Base-by-base conservation (phyloP, 2,797 vertebrate genomes). In the Ptychadena robeensis region DNA sequence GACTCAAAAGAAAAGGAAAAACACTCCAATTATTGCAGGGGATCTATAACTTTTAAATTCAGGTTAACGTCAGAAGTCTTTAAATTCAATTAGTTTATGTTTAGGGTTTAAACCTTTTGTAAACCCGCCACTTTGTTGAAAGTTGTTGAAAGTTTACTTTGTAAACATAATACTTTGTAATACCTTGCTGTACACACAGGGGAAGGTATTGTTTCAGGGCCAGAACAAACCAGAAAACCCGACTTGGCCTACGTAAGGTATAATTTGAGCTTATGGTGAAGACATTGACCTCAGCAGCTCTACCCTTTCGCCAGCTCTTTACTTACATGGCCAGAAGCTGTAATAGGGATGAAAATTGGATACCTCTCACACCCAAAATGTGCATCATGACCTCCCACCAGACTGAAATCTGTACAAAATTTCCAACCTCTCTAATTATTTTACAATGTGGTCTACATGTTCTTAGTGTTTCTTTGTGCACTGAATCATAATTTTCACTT, bases 381-480 rank as follows among this genome's bases (percentile, higher is more conserved):
- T 65, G 28, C 90, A 92, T 89, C 93, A 86, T 93, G 84, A 86
- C 89, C 85, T 89, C 86, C 90, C 85, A 89, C 86, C 87, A 91
- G 89, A 86, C 75, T 88, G 85, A 91, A 92, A 88, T 87, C 81
- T 89, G 87, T 91, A 90, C 86, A 88, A 92, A 87, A 87, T 86
- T 81, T 80, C 86, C 85, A 80, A 83, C 87, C 73, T 84, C 86
- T 90, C 89, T 90, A 87, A 81, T 91, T 93, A 91, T 91, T 94
- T 94, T 92, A 86, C 90, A 90, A 91, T 89, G 88, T 92, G 91
- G 89, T 90, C 87, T 89, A 91, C 90, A 91, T 88, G 90, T 87
- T 86, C 90, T 91, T 91, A 91, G 89, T 93, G 91, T 93, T 94
- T 93, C 88, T 93, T 93, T 94, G 92, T 93, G 92, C 91, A 90